A percentile compares a stretch with the other conserved stretches of the same genome.
Conservation (phyloP, 2,888 invertebrate genomes). For the Heliconius aoede region DNA sequence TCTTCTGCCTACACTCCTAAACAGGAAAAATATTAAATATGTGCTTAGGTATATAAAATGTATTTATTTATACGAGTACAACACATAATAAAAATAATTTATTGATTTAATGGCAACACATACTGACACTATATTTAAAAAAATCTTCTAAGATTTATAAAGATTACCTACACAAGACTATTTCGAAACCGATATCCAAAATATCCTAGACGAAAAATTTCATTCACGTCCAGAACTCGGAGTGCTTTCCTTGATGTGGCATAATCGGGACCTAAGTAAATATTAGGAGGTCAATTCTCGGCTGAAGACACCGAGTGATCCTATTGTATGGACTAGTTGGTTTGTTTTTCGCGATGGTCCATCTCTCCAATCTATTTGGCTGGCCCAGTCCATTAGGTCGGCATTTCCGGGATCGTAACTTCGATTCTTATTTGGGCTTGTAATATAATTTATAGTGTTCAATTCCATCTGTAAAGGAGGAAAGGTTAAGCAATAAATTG, state of each 20-base stretch:
- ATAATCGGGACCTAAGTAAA: constrained; percentile 45
- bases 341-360: constrained; percentile 28
- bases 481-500: constrained; percentile 80
- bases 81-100: no score
- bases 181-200: neutral
- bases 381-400: constrained; percentile 74
- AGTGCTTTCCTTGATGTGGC: constrained; percentile 41
- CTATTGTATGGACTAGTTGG: constrained; percentile 39
- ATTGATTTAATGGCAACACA: neutral
- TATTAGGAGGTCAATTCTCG: constrained; percentile 44
- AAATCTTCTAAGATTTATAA: neutral
- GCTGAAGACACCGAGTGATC: constrained; percentile 43
- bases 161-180: neutral
- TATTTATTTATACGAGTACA: no score
- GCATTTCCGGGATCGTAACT: constrained; percentile 74
- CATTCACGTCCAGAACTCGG: constrained; percentile 38
- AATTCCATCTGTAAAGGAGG: constrained; percentile 76
- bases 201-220: constrained; percentile 32
- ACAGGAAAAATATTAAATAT: no score
- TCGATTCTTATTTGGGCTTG: constrained; percentile 80
- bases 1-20: no score
- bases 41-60: no score
- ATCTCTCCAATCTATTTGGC: constrained; percentile 74
- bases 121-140: neutral
- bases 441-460: constrained; percentile 83